Percentiles rank a stretch among this genome's conserved stretches.
Evolutionary conservation across 23 tunicate species (phyloP).

Genomic region (Pegea sp.): DNA sequence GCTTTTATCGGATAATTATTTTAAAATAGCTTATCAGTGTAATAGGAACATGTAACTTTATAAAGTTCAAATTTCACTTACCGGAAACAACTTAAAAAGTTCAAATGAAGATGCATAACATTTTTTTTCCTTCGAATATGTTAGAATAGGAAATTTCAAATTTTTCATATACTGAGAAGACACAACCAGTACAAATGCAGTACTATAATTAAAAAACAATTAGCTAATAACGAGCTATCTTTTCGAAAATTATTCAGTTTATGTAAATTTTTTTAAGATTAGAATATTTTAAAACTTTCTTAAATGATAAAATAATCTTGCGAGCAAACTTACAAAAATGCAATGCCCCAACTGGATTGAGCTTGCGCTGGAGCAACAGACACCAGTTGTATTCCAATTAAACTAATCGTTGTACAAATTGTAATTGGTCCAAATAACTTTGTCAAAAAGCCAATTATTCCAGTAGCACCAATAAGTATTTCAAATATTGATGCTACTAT

Average conservation of each 20-base stretch:
- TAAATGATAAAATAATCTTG: background rate
- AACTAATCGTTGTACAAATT: constrained; percentile 43
- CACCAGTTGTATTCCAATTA: constrained; percentile 53
- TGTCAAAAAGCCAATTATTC: constrained; percentile 39
- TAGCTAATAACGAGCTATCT: background rate
- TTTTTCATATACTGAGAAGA: constrained; percentile 49
- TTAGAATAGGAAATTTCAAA: constrained; percentile 22
- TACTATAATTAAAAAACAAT: constrained; percentile 14
- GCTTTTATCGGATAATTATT: background rate
- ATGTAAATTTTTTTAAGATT: background rate
- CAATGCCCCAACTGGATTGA: constrained; percentile 18
- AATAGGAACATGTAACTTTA: background rate
- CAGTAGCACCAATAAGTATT: constrained; percentile 38
- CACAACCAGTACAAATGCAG: constrained; percentile 22
- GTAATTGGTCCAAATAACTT: constrained; percentile 65
- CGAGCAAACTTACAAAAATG: constrained; percentile 14
- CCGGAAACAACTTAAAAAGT: constrained; percentile 39
- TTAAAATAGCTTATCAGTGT: too few species aligned
- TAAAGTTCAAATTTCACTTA: background rate
- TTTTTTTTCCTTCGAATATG: constrained; percentile 10
- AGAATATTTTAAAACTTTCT: background rate
- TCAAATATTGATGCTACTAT: constrained; percentile 41
- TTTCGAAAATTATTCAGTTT: background rate
- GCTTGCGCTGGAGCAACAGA: constrained; percentile 7
- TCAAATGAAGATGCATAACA: constrained; percentile 21